Percentiles rank a stretch among this genome's conserved stretches.
Evolutionary conservation across 2,113 vertebrate genomes (phyloP).

Genomic region (Astatotilapia flaviijosephi): DNA sequence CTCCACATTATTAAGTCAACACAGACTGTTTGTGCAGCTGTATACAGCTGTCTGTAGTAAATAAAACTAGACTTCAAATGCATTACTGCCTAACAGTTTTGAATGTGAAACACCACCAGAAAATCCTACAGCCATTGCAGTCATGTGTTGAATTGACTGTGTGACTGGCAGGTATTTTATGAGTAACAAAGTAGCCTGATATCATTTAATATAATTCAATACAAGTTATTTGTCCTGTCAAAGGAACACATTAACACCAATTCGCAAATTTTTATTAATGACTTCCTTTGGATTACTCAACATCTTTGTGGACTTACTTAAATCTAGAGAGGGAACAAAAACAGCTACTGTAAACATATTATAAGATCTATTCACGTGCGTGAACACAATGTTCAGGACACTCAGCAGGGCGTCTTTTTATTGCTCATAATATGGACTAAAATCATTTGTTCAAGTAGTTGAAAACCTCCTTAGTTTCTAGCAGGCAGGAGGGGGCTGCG

Average conservation of each 20-base stretch:
- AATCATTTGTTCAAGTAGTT: constrained; percentile 70
- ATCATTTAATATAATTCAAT: background rate
- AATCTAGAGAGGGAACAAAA: background rate
- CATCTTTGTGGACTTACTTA: background rate
- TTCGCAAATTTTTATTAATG: background rate
- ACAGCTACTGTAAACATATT: background rate
- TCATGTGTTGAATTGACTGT: background rate
- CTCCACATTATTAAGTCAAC: background rate
- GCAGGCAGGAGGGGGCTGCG: constrained; percentile 45
- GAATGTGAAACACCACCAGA: background rate
- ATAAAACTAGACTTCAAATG: background rate
- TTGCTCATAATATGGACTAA: constrained; percentile 46
- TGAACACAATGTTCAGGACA: constrained; percentile 21
- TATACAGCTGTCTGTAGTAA: background rate
- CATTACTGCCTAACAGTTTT: background rate
- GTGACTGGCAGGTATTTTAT: background rate
- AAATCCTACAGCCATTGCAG: background rate
- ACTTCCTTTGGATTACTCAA: background rate
- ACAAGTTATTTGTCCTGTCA: background rate
- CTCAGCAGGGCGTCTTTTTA: constrained; percentile 37
- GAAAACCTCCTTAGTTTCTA: constrained; percentile 58
- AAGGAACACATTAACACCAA: background rate
- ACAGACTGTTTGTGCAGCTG: background rate
- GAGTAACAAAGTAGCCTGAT: background rate
- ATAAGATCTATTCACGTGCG: background rate